Percentiles rank a stretch among this genome's conserved stretches.
Conservation (phyloP, 2,113 vertebrate genomes). For the Phalacrocorax pelagicus region DNA sequence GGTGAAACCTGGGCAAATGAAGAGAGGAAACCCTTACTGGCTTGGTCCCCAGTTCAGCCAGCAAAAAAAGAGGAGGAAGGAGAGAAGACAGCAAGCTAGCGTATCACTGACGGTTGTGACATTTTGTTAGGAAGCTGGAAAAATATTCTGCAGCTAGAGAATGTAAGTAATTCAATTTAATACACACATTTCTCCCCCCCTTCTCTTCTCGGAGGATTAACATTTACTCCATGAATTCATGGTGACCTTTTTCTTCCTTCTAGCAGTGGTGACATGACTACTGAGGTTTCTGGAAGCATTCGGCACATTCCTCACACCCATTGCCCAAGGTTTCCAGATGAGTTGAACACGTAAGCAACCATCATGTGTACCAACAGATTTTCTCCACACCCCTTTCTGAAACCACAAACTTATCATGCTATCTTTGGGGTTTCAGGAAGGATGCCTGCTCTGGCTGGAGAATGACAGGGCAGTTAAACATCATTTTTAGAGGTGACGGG, state of each 20-base stretch:
- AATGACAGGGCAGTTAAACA: background rate
- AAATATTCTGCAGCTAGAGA: background rate
- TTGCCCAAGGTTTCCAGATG: background rate
- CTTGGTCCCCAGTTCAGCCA: background rate
- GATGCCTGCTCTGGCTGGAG: background rate
- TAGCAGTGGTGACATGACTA: background rate
- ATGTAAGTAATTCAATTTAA: background rate
- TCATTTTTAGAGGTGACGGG: background rate
- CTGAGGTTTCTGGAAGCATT: constrained; percentile 2
- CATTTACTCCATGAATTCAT: background rate
- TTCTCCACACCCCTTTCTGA: constrained; percentile 3
- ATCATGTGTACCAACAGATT: background rate
- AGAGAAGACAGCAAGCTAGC: background rate
- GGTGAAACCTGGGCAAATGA: background rate
- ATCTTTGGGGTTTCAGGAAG: background rate
- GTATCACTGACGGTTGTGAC: background rate
- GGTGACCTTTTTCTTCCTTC: background rate
- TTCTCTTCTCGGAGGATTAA: background rate
- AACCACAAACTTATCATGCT: constrained; percentile 22
- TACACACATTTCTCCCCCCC: background rate
- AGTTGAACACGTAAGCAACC: background rate
- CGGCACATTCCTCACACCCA: background rate
- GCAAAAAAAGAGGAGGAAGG: background rate
- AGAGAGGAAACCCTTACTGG: background rate
- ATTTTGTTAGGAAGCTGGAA: background rate